These are phyloP conservation scores for Episyrphus balteatus DNA, from an alignment of 1,140 invertebrate species.

Conservation along the genomic window DNA sequence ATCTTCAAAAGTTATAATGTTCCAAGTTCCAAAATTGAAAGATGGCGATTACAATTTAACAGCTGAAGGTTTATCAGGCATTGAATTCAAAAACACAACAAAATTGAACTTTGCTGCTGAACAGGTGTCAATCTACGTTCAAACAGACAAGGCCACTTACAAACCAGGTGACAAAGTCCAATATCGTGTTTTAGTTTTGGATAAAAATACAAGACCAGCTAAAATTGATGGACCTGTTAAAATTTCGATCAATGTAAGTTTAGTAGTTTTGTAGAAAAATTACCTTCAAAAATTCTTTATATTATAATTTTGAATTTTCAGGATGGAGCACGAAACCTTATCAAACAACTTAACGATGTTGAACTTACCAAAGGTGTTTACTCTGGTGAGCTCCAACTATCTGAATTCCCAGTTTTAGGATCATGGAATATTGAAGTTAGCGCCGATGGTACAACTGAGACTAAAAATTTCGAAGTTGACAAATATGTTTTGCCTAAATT, in stretches of 20 bases:
- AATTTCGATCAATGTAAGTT: slow-evolving; percentile 12
- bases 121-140: slow-evolving; percentile 81
- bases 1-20: slow-evolving; percentile 52
- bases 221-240: slow-evolving; percentile 26
- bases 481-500: slow-evolving; percentile 92
- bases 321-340: slow-evolving; percentile 24
- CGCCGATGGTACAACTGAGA: slow-evolving; percentile 9
- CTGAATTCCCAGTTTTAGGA: slow-evolving; percentile 78
- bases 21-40: slow-evolving; percentile 55
- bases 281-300: background rate
- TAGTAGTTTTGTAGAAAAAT: background rate
- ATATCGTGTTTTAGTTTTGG: slow-evolving; percentile 74
- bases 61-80: slow-evolving; percentile 56
- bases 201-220: slow-evolving; percentile 57
- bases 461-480: slow-evolving; percentile 40
- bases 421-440: slow-evolving; percentile 72
- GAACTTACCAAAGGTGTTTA: slow-evolving; percentile 64
- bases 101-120: slow-evolving; percentile 66
- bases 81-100: slow-evolving; percentile 62
- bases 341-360: slow-evolving; percentile 66
- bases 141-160: slow-evolving; percentile 91
- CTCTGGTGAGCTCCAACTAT: slow-evolving; percentile 65
- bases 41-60: slow-evolving; percentile 67
- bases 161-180: slow-evolving; percentile 75
- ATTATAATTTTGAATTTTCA: slow-evolving; percentile 1